Percentiles rank a stretch among this genome's conserved stretches.
Evolutionary conservation across 1,140 invertebrate genomes (phyloP).

Genomic region (Leptinotarsa defecta): DNA sequence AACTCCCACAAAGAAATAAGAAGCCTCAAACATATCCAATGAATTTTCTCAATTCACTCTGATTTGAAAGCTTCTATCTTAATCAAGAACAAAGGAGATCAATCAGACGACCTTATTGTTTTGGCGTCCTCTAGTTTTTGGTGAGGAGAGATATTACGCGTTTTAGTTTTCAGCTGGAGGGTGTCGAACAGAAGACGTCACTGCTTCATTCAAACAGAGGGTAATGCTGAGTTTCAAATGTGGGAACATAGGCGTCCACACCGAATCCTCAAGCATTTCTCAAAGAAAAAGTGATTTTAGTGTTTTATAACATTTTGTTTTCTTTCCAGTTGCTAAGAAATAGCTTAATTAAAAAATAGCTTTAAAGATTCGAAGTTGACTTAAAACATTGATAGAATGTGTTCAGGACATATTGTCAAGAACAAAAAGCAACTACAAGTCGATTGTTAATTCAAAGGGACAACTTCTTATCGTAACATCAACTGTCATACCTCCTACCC

Average conservation of each 20-base stretch:
- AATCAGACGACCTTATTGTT: neutral
- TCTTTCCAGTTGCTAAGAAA: no score
- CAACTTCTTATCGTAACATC: no score
- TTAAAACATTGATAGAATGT: neutral
- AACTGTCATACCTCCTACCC: no score
- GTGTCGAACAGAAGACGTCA: constrained; percentile 1
- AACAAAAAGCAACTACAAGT: neutral
- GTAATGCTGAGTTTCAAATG: neutral
- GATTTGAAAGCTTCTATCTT: neutral
- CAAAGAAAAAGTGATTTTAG: no score
- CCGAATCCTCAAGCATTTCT: no score
- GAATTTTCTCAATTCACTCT: neutral
- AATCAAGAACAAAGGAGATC: neutral
- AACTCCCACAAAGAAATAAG: neutral
- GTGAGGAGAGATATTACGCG: neutral
- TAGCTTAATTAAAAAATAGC: no score
- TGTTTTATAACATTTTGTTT: no score
- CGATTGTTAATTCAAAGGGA: no score
- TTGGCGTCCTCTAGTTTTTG: neutral
- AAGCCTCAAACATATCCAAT: neutral
- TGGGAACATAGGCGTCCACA: neutral
- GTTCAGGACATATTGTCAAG: neutral
- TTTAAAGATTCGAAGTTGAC: no score
- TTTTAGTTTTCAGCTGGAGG: constrained; percentile 3
- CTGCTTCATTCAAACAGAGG: neutral